Conservation (phyloP, 2,888 invertebrate genomes). For the Oscheius myriophilus region DNA sequence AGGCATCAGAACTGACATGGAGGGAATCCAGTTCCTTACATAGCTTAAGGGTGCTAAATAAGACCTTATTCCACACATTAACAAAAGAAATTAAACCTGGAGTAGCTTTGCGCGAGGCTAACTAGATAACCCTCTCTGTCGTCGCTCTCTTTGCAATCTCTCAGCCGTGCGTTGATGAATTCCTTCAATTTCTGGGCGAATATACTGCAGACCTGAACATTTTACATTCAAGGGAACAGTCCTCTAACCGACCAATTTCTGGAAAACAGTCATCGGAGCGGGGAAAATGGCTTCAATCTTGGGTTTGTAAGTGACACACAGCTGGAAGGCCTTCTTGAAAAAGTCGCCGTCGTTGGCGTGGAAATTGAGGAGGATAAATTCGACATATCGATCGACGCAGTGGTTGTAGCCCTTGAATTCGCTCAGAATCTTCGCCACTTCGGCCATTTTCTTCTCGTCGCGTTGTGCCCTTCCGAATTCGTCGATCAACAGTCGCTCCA, state of each 20-base stretch:
- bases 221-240: constrained; percentile 1
- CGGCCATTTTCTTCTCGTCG: constrained; percentile 88
- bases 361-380: constrained; percentile 84
- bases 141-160: constrained; percentile 76
- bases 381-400: constrained; percentile 95
- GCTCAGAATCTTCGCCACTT: constrained; percentile 87
- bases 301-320: constrained; percentile 86
- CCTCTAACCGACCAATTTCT: constrained; percentile 83
- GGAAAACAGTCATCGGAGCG: constrained; percentile 95
- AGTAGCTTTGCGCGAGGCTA: constrained; percentile 88
- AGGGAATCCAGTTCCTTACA: constrained; percentile 81
- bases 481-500: constrained; percentile 81
- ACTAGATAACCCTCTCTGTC: constrained; percentile 88
- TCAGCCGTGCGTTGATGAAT: constrained; percentile 83
- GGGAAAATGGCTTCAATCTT: constrained; percentile 84
- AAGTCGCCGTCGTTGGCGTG: constrained; percentile 81
- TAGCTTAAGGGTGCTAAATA: constrained; percentile 80
- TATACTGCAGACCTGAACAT: constrained; percentile 79
- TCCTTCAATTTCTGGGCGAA: constrained; percentile 85
- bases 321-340: constrained; percentile 86
- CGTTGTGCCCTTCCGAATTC: constrained; percentile 91
- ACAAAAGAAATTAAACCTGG: constrained; percentile 77
- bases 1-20: constrained; percentile 83
- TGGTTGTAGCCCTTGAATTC: constrained; percentile 96
- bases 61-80: too few species aligned